These are phyloP conservation scores for Mesorhabditis spiculigera DNA, from an alignment of 2,888 invertebrate species.

Conservation along the genomic window DNA sequence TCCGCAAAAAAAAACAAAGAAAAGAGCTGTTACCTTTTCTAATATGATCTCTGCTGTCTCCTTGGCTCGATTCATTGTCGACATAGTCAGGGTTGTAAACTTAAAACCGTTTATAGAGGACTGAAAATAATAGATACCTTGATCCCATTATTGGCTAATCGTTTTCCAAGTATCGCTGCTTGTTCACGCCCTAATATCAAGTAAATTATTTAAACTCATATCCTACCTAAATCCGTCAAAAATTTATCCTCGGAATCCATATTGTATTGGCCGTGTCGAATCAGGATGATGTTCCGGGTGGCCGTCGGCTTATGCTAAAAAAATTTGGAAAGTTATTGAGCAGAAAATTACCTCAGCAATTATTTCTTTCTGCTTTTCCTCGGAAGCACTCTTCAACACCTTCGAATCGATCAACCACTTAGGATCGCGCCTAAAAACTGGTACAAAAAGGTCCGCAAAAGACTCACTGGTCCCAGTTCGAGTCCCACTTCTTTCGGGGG, in stretches of 20 bases:
- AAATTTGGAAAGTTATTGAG: neutral
- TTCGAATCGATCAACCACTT: slow-evolving; percentile 30
- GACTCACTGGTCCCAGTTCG: slow-evolving; percentile 50
- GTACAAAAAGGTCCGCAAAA: neutral
- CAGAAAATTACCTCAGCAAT: slow-evolving; percentile 25
- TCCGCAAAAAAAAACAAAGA: slow-evolving; percentile 6
- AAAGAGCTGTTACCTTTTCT: slow-evolving; percentile 54
- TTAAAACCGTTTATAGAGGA: neutral
- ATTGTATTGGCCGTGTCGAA: slow-evolving; percentile 92
- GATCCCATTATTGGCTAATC: slow-evolving; percentile 73
- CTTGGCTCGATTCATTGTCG: slow-evolving; percentile 87
- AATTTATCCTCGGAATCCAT: slow-evolving; percentile 64
- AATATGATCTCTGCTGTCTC: slow-evolving; percentile 84
- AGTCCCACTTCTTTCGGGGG: slow-evolving; percentile 49
- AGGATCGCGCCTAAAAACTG: slow-evolving; percentile 45
- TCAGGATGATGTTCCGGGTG: slow-evolving; percentile 79
- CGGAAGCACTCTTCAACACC: slow-evolving; percentile 34
- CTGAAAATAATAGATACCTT: slow-evolving; percentile 60
- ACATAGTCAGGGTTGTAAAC: slow-evolving; percentile 77
- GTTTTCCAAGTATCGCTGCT: slow-evolving; percentile 78
- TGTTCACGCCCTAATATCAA: slow-evolving; percentile 72
- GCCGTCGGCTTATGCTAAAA: slow-evolving; percentile 59
- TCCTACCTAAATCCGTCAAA: slow-evolving; percentile 75
- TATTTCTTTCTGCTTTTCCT: slow-evolving; percentile 41
- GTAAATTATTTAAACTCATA: neutral